Evolutionary conservation across 2,113 vertebrate genomes (phyloP), one percentile per base, ranked within the genome.

Genomic region (Erinaceus europaeus): DNA sequence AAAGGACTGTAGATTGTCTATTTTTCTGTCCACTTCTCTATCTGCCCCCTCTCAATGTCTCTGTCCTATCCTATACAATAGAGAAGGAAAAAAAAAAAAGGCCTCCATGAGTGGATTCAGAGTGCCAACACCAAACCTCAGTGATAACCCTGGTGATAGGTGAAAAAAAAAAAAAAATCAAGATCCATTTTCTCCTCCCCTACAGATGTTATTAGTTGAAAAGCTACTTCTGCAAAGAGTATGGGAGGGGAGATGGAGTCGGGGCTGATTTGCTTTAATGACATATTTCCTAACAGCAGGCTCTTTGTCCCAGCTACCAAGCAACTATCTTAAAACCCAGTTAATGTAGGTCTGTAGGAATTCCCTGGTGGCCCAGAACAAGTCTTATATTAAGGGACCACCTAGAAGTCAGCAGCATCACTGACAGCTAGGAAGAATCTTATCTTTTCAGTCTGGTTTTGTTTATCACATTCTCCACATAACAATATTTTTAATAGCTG

Each of bases 401-500:
- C 50, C 42, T 69, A 27, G 42, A 48, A 62, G 57, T 92, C 32
- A 71, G 36, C 27, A 84, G 40, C 15, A 40, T 25, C 4, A 0
- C 32, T 40, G 67, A 34, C n/a, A 86, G 36, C 84, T 82, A 69
- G 59, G 40, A 92, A 52, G 53, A 90, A 69, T 17, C 57, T 86
- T 64, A 80, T 86, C 67, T 90, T 80, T 73, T 88, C 74, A 74
- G 27, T 64, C 2, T 64, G 23, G 11, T 64, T 64, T 32, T 32
- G 17, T 15, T n/a, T 9, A 32, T 69, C 65, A 53, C 20, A 40
- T 89, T 86, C n/a, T 15, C 40, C 53, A 42, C 34, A 71, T 62
- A 32, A 90, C 67, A 42, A 23, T 74, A 73, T 88, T 80, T 84
- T 86, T 91, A 91, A 85, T 75, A 86, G 46, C 87, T n/a, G 36